These are phyloP conservation scores for Plestiodon gilberti DNA, from an alignment of 2,113 vertebrate species.

Conservation along the genomic window DNA sequence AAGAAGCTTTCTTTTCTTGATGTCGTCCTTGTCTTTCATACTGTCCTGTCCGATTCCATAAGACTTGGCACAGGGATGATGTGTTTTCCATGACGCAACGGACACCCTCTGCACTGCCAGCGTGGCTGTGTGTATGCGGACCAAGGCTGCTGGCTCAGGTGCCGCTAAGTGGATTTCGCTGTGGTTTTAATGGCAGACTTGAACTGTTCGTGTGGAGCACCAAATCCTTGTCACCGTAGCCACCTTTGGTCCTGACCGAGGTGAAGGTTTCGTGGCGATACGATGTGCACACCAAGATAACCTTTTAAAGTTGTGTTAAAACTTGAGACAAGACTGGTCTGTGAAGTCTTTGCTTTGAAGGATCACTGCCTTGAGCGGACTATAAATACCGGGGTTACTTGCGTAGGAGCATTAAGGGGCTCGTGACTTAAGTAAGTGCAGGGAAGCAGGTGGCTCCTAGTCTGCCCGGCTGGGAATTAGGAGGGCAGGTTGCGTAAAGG, in stretches of 20 bases:
- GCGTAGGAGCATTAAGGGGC: slow-evolving; percentile 20
- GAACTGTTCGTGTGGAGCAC: slow-evolving; percentile 16
- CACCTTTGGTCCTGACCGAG: background rate
- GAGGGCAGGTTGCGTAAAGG: slow-evolving; percentile 1
- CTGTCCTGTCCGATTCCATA: slow-evolving; percentile 47
- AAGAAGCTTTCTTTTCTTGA: background rate
- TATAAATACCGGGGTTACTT: background rate
- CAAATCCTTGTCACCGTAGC: slow-evolving; percentile 34
- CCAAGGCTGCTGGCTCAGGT: slow-evolving; percentile 45
- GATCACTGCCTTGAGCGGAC: background rate
- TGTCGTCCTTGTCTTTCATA: slow-evolving; percentile 9
- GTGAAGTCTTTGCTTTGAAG: slow-evolving; percentile 88
- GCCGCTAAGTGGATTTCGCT: slow-evolving; percentile 59
- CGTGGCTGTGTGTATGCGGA: slow-evolving; percentile 27
- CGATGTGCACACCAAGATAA: slow-evolving; percentile 24
- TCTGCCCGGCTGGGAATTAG: slow-evolving; percentile 12
- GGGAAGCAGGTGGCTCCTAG: background rate
- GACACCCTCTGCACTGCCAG: slow-evolving; percentile 34
- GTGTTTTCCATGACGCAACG: slow-evolving; percentile 48
- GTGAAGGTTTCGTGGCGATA: background rate
- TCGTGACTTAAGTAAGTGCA: slow-evolving; percentile 35
- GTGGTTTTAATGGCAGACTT: slow-evolving; percentile 27
- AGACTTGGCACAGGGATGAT: slow-evolving; percentile 41
- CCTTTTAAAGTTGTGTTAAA: slow-evolving; percentile 60
- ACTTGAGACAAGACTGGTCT: slow-evolving; percentile 55